Conservation (phyloP, 2,797 vertebrate species). For the Tadarida brasiliensis region DNA sequence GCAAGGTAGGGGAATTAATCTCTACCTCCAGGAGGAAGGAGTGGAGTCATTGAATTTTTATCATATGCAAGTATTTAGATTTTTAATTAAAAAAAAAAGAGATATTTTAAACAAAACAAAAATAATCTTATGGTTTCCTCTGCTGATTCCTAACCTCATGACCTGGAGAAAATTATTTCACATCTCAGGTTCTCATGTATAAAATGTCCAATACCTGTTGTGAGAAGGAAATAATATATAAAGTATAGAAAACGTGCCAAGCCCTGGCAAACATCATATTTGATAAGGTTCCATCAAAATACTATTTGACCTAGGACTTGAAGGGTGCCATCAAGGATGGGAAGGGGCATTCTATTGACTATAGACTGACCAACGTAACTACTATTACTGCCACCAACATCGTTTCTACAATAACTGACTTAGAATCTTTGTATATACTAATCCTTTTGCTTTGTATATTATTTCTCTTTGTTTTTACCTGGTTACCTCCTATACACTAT, state of each 20-base stretch:
- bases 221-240: neutral
- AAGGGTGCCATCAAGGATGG: neutral
- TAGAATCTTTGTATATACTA: neutral
- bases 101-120: slow-evolving; percentile 22
- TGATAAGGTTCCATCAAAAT: neutral
- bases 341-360: neutral
- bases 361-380: neutral
- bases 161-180: neutral
- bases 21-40: neutral
- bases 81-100: neutral
- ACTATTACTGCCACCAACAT: neutral
- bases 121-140: neutral
- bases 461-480: neutral
- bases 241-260: neutral
- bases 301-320: neutral
- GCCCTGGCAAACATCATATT: neutral
- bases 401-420: neutral
- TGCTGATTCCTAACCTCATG: neutral
- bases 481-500: neutral
- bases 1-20: neutral
- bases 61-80: neutral
- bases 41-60: neutral
- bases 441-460: neutral
- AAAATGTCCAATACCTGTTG: neutral
- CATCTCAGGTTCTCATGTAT: neutral